Evolutionary conservation across 1,140 invertebrate species (phyloP).

Genomic region (Listronotus bonariensis): DNA sequence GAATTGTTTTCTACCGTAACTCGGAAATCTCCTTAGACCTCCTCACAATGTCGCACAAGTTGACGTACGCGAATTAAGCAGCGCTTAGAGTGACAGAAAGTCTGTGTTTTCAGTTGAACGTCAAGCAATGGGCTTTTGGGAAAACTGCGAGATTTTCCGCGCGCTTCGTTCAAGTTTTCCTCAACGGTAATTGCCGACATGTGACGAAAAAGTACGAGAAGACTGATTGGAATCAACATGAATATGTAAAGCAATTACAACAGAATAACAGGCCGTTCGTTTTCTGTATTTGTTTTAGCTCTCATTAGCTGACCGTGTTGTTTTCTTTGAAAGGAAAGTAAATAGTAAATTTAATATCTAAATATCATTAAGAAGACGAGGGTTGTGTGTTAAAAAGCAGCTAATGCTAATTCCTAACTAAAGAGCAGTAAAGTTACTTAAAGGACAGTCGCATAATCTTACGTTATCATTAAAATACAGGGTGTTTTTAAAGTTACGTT

Average conservation of each 20-base stretch:
- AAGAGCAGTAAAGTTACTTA: too few relatives aligned
- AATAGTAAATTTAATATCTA: too few relatives aligned
- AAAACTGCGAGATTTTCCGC: conserved; percentile 31
- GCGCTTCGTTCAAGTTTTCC: conserved; percentile 29
- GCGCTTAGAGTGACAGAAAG: background rate
- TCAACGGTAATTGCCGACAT: conserved; percentile 1
- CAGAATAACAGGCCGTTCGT: conserved; percentile 21
- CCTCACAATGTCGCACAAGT: too few relatives aligned
- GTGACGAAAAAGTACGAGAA: conserved; percentile 7
- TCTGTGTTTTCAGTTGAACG: conserved; percentile 9
- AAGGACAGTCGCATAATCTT: too few relatives aligned
- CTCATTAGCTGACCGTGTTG: conserved; percentile 4
- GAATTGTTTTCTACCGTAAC: too few relatives aligned
- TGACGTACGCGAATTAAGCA: too few relatives aligned
- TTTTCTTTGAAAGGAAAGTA: background rate
- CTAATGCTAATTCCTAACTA: too few relatives aligned
- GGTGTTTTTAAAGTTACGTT: too few relatives aligned
- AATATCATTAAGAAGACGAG: too few relatives aligned
- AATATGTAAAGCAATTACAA: conserved; percentile 34
- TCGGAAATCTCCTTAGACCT: too few relatives aligned
- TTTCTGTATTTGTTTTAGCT: conserved; percentile 11
- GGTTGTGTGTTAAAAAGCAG: too few relatives aligned
- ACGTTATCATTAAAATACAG: too few relatives aligned
- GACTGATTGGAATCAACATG: conserved; percentile 34
- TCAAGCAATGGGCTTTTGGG: conserved; percentile 14